Conservation (phyloP, 53 echinoderm and acorn worm species). For the Stichopus horrens region DNA sequence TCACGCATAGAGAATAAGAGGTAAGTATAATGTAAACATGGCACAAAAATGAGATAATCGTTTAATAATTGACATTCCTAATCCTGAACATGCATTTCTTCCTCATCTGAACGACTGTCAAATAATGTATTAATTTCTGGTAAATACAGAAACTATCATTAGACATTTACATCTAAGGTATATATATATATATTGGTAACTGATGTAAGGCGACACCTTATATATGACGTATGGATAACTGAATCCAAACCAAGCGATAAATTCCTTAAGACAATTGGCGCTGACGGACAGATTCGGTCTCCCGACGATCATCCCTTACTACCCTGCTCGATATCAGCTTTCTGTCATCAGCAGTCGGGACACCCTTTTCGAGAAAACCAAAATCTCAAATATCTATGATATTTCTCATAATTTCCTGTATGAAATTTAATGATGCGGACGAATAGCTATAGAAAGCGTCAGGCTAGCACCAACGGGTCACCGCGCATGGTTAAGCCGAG, state of each 20-base stretch:
- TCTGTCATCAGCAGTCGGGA: background rate
- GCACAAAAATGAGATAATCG: no score
- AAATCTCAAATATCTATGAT: slow-evolving; percentile 22
- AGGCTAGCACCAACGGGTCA: slow-evolving; percentile 33
- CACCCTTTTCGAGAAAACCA: background rate
- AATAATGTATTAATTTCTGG: no score
- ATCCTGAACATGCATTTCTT: no score
- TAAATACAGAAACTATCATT: no score
- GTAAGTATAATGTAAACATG: no score
- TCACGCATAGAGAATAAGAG: no score
- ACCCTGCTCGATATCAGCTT: background rate
- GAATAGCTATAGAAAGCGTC: slow-evolving; percentile 7
- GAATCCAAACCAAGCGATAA: background rate
- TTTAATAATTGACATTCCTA: no score
- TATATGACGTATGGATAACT: background rate
- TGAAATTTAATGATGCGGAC: slow-evolving; percentile 35
- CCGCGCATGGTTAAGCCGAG: slow-evolving; percentile 24
- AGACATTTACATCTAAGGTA: no score
- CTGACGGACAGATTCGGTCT: background rate
- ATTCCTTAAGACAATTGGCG: slow-evolving; percentile 1
- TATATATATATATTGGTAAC: no score
- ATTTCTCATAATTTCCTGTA: background rate
- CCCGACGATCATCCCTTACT: background rate
- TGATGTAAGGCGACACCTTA: background rate
- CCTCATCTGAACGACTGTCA: no score